phyloP scores from a whole-genome alignment of 2,888 invertebrate genomes.

The Polia nebulosa region DNA sequence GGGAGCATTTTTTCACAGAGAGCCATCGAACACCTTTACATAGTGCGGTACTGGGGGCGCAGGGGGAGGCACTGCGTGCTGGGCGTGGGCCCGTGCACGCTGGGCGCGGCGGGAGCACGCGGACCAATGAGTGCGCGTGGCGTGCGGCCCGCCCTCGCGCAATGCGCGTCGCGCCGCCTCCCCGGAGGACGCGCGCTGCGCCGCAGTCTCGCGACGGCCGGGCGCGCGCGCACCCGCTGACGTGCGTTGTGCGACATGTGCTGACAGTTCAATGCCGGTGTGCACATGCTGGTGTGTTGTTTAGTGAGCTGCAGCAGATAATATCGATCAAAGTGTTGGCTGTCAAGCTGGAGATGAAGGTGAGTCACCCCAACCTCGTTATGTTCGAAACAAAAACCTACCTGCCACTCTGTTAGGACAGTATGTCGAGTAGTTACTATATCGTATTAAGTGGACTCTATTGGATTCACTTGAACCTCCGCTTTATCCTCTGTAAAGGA shows the following conservation, averaged over 20 bases:
- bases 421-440: no score
- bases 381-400: not conserved
- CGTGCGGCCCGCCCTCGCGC: conserved; percentile 19
- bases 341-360: conserved; percentile 87
- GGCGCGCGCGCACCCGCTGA: conserved; percentile 69
- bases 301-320: conserved; percentile 72
- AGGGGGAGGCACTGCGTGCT: conserved; percentile 11
- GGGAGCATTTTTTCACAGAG: conserved; percentile 69
- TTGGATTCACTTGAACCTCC: conserved; percentile 6
- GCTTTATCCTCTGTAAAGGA: not conserved
- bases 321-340: conserved; percentile 82
- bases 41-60: conserved; percentile 46
- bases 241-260: conserved; percentile 64
- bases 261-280: conserved; percentile 72
- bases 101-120: conserved; percentile 58
- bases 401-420: not conserved
- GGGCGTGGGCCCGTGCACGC: conserved; percentile 56
- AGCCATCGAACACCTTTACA: conserved; percentile 70
- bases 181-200: conserved; percentile 64
- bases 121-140: conserved; percentile 72
- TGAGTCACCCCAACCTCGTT: conserved; percentile 62
- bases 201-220: conserved; percentile 70
- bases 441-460: not conserved
- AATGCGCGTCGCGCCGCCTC: conserved; percentile 65
- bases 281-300: conserved; percentile 74